These are phyloP conservation scores for Zapornia atra DNA, from an alignment of 2,113 vertebrate species.

Conservation along the genomic window DNA sequence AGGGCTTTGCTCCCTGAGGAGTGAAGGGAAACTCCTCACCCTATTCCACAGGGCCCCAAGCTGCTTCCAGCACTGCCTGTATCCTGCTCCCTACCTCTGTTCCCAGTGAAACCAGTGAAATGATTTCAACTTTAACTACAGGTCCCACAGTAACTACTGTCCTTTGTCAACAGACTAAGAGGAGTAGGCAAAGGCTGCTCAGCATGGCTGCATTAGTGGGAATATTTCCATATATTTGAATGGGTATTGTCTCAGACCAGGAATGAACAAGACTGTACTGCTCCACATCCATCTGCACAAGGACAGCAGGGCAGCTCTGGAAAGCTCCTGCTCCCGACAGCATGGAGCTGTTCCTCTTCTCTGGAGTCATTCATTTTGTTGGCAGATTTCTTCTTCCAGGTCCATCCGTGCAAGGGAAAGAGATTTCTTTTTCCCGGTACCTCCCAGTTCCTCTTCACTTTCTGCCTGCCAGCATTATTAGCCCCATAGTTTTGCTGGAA, in stretches of 20 bases:
- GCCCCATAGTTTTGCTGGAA: background rate
- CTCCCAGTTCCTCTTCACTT: background rate
- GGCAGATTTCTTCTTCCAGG: background rate
- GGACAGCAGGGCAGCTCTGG: background rate
- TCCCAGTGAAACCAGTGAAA: background rate
- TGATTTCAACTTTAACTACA: background rate
- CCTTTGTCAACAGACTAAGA: background rate
- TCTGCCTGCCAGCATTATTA: background rate
- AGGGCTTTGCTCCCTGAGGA: background rate
- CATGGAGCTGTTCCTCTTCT: background rate
- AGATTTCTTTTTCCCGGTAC: background rate
- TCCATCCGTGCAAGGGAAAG: background rate
- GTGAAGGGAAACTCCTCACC: background rate
- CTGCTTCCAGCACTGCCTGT: background rate
- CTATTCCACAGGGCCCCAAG: background rate
- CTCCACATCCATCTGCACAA: background rate
- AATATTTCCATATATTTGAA: constrained; percentile 24
- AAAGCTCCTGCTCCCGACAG: accelerated
- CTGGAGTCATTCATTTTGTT: background rate
- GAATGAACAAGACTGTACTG: constrained; percentile 46
- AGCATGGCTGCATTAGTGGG: background rate
- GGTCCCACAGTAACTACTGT: constrained; percentile 7
- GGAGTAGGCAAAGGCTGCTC: constrained; percentile 15
- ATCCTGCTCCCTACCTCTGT: background rate
- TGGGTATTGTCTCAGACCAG: constrained; percentile 41